A percentile compares a stretch with the other conserved stretches of the same genome.
phyloP scores from a whole-genome alignment of 2,113 vertebrate genomes.

The Todiramphus chloris region DNA sequence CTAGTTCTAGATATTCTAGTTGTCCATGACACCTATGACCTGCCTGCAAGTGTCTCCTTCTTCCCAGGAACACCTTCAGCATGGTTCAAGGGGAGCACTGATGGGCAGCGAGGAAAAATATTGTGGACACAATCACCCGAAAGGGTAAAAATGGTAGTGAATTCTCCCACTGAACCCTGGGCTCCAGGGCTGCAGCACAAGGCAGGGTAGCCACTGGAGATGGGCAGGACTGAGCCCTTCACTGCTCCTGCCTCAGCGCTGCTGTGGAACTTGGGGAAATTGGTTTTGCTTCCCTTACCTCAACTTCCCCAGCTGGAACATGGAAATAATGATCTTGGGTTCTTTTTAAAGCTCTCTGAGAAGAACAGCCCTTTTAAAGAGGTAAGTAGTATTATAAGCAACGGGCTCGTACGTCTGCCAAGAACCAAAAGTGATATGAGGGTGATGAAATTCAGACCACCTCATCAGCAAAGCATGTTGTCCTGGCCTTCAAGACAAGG shows the following conservation, averaged over 20 bases:
- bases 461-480: constrained; percentile 62
- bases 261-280: neutral
- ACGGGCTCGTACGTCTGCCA: neutral
- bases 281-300: neutral
- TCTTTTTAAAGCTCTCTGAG: constrained; percentile 44
- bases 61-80: neutral
- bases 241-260: neutral
- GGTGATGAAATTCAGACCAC: constrained; percentile 63
- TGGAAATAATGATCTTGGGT: neutral
- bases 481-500: constrained; percentile 68
- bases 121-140: neutral
- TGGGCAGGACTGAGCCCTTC: neutral
- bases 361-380: constrained; percentile 43
- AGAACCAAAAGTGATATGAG: constrained; percentile 63
- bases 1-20: neutral
- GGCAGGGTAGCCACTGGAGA: neutral
- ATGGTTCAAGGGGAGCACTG: neutral
- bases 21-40: rapidly evolving
- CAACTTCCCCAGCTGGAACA: neutral
- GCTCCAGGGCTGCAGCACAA: neutral
- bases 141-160: neutral
- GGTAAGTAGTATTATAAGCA: constrained; percentile 54
- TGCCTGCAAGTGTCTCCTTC: neutral
- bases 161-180: neutral
- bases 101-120: neutral